Base-by-base conservation (phyloP, 2,888 invertebrate species). In the Eupeodes latifasciatus region DNA sequence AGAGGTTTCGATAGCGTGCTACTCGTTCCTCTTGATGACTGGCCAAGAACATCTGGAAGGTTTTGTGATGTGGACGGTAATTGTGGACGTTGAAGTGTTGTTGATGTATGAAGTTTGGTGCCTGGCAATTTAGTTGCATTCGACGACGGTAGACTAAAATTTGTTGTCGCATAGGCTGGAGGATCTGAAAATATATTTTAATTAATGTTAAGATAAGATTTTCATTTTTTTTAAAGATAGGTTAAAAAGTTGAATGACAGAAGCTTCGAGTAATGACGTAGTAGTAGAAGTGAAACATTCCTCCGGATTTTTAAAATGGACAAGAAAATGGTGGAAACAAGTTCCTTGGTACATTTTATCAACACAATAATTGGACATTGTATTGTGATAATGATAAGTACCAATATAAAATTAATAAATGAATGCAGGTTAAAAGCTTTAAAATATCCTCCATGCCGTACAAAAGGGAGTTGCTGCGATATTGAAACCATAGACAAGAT, bases 31-130 rank as follows among this genome's bases (percentile, higher is more conserved):
- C 69, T 75, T 5, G 85, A 36, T 4, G 77, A 74, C 79, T 84
- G 89, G 27, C 89, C 90, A 34, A 91, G 75, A n/a, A 91, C 90
- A 72, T 91, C 91, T 44, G 91, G 90, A 57, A 91, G 87, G 59
- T 91, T 91, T 66, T 91, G 90, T 10, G 91, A 90, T 74, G 90
- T 90, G 66, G 90, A 89, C 81, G 91, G 77, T 83, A 88, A 51
- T 81, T 62, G 89, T 81, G 87, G 89, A 69, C 67, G 89, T 67
- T 81, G 69, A 47, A 51, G 53, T 74, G 27, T 49, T 51, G 51
- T 55, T 51, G 78, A 19, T 67, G 36, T 40, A 9, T 40, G 40
- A 7, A 40, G 5, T 5, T 5, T 40, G 5, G 40, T 47, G 49
- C 14, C 47, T 55, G 62, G 12, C 12, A 72, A 27, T 69, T 67